These are phyloP conservation scores for Sternarchorhynchus goeldii DNA, from an alignment of 2,797 vertebrate species.

Conservation along the genomic window DNA sequence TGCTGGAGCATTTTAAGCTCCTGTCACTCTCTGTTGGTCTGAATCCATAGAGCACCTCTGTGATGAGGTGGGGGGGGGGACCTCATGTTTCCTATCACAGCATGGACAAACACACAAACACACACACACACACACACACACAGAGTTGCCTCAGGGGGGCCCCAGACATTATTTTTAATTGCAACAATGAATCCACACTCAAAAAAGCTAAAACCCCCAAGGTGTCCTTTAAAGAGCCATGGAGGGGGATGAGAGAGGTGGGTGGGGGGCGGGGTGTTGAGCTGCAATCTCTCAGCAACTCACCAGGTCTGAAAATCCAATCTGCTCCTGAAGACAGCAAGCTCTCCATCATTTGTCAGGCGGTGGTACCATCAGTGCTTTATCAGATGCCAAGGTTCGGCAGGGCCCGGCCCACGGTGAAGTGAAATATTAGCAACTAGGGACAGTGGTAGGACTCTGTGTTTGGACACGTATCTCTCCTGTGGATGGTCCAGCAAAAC, in stretches of 20 bases:
- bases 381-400: conserved; percentile 66
- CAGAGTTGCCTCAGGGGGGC: conserved; percentile 51
- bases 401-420: conserved; percentile 53
- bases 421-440: conserved; percentile 53
- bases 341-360: conserved; percentile 81
- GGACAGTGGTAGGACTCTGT: conserved; percentile 21
- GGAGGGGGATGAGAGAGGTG: conserved; percentile 58
- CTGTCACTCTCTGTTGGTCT: conserved; percentile 30
- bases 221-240: conserved; percentile 69
- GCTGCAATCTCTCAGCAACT: conserved; percentile 78
- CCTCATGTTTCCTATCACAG: conserved; percentile 25
- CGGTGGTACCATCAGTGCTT: conserved; percentile 76
- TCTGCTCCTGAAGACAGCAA: conserved; percentile 78
- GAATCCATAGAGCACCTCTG: conserved; percentile 48
- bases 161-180: conserved; percentile 60
- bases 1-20: conserved; percentile 47
- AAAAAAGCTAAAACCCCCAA: conserved; percentile 72
- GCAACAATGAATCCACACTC: conserved; percentile 73
- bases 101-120: conserved; percentile 28
- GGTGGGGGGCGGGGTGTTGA: conserved; percentile 63
- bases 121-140: conserved; percentile 24
- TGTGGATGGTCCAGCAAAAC: not conserved
- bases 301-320: conserved; percentile 82
- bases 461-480: conserved; percentile 2
- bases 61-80: conserved; percentile 38